These are phyloP conservation scores for Hylaeus volcanicus DNA, from an alignment of 1,140 invertebrate genomes.

Conservation along the genomic window DNA sequence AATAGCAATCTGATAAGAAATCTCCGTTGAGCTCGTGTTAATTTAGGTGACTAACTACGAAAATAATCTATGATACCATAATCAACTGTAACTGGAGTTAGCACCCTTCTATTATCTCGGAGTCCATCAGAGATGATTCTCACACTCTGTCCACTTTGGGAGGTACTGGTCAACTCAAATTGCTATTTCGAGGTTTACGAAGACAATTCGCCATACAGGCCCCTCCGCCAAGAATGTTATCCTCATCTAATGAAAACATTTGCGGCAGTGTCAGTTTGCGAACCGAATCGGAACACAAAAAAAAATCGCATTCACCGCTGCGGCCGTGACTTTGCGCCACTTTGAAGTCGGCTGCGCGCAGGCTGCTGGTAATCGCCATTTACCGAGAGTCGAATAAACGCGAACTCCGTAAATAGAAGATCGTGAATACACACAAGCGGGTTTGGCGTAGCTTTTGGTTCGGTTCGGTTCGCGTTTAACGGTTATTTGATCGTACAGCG, in stretches of 20 bases:
- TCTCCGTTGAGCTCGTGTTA: too few species aligned
- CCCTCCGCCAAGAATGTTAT: neutral
- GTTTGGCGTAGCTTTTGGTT: neutral
- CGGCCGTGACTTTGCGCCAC: conserved; percentile 28
- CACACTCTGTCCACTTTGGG: too few species aligned
- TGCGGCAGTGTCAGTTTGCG: neutral
- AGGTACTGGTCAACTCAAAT: too few species aligned
- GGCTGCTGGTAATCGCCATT: conserved; percentile 22
- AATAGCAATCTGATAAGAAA: too few species aligned
- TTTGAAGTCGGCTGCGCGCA: conserved; percentile 21
- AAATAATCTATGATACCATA: too few species aligned
- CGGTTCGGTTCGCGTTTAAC: neutral
- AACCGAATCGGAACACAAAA: conserved; percentile 1
- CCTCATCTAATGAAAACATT: conserved; percentile 36
- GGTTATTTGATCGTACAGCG: neutral
- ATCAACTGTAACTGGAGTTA: too few species aligned
- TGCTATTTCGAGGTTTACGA: conserved; percentile 26
- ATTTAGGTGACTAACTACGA: too few species aligned
- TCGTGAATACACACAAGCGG: neutral
- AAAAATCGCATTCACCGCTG: neutral
- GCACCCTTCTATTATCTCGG: too few species aligned
- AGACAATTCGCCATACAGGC: conserved; percentile 27
- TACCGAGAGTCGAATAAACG: conserved; percentile 29
- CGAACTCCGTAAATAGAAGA: conserved; percentile 19
- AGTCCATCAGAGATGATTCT: too few species aligned